Evolutionary conservation across 1,140 invertebrate species (phyloP).

Genomic region (Drosophila lacteicornis): DNA sequence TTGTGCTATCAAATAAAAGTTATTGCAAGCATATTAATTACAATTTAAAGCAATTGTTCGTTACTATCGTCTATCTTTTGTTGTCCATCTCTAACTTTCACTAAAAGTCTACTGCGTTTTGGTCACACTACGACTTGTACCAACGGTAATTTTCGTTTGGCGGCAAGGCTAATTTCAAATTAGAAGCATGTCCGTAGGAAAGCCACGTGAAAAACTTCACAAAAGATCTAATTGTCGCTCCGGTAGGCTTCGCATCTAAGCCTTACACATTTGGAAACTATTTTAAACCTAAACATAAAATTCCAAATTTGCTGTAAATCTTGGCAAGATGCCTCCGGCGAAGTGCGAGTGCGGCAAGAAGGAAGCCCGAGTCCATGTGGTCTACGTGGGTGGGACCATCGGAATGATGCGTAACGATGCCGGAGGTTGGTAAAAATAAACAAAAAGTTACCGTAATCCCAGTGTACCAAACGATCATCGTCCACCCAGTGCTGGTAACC

Average conservation of each 20-base stretch:
- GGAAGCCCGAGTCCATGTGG: slow-evolving; percentile 89
- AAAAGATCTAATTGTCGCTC: background rate
- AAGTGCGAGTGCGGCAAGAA: slow-evolving; percentile 25
- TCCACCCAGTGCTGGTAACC: slow-evolving; percentile 86
- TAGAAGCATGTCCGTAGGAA: background rate
- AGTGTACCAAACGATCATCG: background rate
- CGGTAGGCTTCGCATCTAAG: background rate
- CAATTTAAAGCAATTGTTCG: too few species aligned
- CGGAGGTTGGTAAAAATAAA: slow-evolving; percentile 86
- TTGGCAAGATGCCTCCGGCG: slow-evolving; percentile 10
- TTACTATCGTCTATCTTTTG: background rate
- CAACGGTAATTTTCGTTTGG: slow-evolving; percentile 22
- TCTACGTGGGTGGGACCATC: slow-evolving; percentile 95
- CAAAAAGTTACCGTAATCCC: background rate
- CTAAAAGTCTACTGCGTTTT: background rate
- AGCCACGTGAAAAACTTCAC: background rate
- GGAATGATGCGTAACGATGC: slow-evolving; percentile 92
- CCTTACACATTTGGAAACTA: background rate
- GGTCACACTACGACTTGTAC: slow-evolving; percentile 3
- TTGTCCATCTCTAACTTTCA: slow-evolving; percentile 5
- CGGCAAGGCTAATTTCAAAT: background rate
- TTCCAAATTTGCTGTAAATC: slow-evolving; percentile 10
- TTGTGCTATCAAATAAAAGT: too few species aligned
- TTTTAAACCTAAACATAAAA: background rate
- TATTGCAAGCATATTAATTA: too few species aligned